Evolutionary conservation across 1,140 invertebrate species (phyloP), one percentile per base, ranked within the genome.

Genomic region (Xylocopa sonorina): DNA sequence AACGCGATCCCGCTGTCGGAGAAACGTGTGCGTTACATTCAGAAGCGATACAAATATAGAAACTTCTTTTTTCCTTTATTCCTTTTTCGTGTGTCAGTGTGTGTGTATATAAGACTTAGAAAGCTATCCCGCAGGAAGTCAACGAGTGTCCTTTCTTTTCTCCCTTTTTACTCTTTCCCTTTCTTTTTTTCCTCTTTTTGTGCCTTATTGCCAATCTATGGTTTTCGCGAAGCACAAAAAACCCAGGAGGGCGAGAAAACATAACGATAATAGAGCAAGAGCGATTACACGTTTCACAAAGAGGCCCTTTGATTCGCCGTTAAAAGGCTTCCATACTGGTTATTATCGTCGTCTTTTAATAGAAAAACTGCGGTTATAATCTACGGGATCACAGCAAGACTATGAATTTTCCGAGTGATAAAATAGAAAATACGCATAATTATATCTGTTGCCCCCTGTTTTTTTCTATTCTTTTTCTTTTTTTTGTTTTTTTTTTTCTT

Each of bases 371-470:
- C 80, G 66, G 76, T 86, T 84, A 88, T 78, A 71, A 84, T 87
- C 83, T 89, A 89, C 83, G 77, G 84, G 88, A 89, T 89, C 88
- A 89, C 88, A 89, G 85, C 66, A 77, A 87, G 81, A 84, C 82
- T 87, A 88, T 80, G 78, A 86, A 83, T 83, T 83, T 83, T 87
- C 67, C 75, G 80, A 73, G 79, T 84, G 83, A 85, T 76, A 85
- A 88, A 88, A 83, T 82, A 83, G 68, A 62, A 27, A 50, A 71
- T 78, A 78, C 75, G 75, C 71, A 32, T 63, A 82, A 66, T 82
- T 81, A 76, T 78, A 76, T 81, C 62, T 78, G 67, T 68, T 66
- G 27, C 51, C 18, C 58, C 64, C 58, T 57, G 34, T 46, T 18
- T n/a, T 43, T 43, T 34, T 32, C 41, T 18, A 34, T 18, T 21